Base-by-base conservation (phyloP, 2,888 invertebrate species). In the Volucella inanis region DNA sequence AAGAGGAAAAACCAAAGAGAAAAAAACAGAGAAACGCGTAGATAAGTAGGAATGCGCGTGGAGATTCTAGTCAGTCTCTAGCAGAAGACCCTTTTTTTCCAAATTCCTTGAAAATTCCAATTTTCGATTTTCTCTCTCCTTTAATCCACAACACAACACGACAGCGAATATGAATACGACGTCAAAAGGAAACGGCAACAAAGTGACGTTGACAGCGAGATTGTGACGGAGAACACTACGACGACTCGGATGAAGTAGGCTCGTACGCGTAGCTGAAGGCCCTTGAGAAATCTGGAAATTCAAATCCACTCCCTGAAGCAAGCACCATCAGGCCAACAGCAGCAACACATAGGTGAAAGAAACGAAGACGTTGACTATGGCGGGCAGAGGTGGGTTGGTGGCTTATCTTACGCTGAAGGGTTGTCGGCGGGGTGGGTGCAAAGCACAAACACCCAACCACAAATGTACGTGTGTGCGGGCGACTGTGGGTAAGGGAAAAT, bases 241-340 rank as follows among this genome's bases (percentile, higher is more conserved):
- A 55, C 52, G 52, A 62, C 67, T 61, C 62, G 11, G 45, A 22
- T 18, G 47, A 61, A 22, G 59, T 64, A n/a, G n/a, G 68, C 57
- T 50, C 61, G 50, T 71, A 85, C 75, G 85, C 85, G 76, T 76
- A 76, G 68, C 81, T 59, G 76, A 81, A 61, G 31, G 85, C 85
- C 85, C 85, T 81, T 85, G 76, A 81, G 76, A 72, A 76, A 85
- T 31, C 31, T 31, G 31, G 31, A 31, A 31, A 31, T 6, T 31
- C 31, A 31, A 31, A 31, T 85, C 61, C 81, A 85, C 85, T 81
- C 80, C 81, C 80, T 81, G 81, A 62, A 76, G 85, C 67, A 47
- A 80, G 47, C 57, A 75, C 43, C 61, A 80, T 15, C 45, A 57
- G 39, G 39, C 31, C 31, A 31, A 31, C 31, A 31, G 31, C 31